These are phyloP conservation scores for Patagioenas fasciata DNA, from an alignment of 2,113 vertebrate species.

Conservation along the genomic window DNA sequence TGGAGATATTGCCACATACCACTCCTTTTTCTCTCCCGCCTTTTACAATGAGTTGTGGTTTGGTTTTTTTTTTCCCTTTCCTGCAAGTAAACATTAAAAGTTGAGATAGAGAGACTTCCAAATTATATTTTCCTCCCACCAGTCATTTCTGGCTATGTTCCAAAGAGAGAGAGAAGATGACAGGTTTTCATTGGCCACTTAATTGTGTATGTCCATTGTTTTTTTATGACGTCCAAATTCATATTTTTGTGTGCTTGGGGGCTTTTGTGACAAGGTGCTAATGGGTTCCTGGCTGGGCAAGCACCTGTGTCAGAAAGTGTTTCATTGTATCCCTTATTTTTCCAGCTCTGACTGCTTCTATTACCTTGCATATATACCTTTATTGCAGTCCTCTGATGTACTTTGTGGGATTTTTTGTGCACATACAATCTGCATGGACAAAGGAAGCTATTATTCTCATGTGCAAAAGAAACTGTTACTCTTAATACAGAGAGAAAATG, in stretches of 20 bases:
- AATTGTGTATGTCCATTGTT: not conserved
- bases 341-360: conserved; percentile 19
- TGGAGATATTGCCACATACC: not conserved
- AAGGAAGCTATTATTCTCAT: not conserved
- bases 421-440: not conserved
- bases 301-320: conserved; percentile 65
- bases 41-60: not conserved
- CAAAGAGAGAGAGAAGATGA: not conserved
- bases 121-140: not conserved
- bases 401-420: not conserved
- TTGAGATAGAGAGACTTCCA: not conserved
- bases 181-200: conserved; percentile 32
- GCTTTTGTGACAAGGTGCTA: conserved; percentile 65
- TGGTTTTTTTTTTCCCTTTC: no score
- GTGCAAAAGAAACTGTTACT: not conserved
- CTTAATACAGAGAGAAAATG: not conserved
- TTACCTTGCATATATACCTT: conserved; percentile 12
- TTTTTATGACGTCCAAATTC: conserved; percentile 46
- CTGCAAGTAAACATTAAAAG: not conserved
- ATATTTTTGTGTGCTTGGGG: conserved; percentile 35
- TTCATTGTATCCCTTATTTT: conserved; percentile 57
- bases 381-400: not conserved
- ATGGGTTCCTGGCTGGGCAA: conserved; percentile 60
- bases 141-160: not conserved
- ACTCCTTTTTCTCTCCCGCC: not conserved